Evolutionary conservation across 1,140 invertebrate genomes (phyloP), one percentile per base, ranked within the genome.

Genomic region (Ostrea edulis): DNA sequence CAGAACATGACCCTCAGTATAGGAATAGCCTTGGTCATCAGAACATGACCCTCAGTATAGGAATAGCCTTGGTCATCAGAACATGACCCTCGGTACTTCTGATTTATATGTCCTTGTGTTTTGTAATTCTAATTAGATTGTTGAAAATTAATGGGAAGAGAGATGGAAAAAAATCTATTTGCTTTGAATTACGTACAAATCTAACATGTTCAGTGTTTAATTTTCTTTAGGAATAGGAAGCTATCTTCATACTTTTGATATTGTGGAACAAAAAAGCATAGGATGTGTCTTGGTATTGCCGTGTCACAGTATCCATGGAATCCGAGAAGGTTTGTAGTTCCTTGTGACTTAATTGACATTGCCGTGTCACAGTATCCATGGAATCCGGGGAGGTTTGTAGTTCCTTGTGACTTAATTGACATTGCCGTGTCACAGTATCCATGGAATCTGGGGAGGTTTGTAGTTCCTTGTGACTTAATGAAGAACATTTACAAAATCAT

Each of bases 371-470:
- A 89, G 83, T 17, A 88, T 92, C 29, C 92, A 92, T 91, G 91
- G 92, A 53, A 88, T 92, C 51, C 87, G 84, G 55, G 68, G 84
- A 85, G 89, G 90, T 91, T 82, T 58, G 68, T 77, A 68, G 58
- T 68, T 7, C 25, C 35, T 51, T 54, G 52, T 3, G n/a, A n/a
- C n/a, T n/a, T n/a, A n/a, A n/a, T 62, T 85, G 51, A 87, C 81
- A 20, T 85, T 92, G 44, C 89, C 87, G 12, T 83, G 86, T 68
- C 86, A 85, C 51, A 89, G 83, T 17, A 88, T 92, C 29, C 92
- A 92, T 91, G 91, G 92, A 53, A 88, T 92, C 51, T 87, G 84
- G 55, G 68, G 84, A 85, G 89, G 90, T 91, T 82, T 58, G 68
- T 77, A 68, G 58, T 68, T 7, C 25, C 35, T 51, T 54, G 52